A percentile compares a stretch with the other conserved stretches of the same genome.
These are phyloP conservation scores for Solen grandis DNA, from an alignment of 1,140 invertebrate species.

Conservation along the genomic window DNA sequence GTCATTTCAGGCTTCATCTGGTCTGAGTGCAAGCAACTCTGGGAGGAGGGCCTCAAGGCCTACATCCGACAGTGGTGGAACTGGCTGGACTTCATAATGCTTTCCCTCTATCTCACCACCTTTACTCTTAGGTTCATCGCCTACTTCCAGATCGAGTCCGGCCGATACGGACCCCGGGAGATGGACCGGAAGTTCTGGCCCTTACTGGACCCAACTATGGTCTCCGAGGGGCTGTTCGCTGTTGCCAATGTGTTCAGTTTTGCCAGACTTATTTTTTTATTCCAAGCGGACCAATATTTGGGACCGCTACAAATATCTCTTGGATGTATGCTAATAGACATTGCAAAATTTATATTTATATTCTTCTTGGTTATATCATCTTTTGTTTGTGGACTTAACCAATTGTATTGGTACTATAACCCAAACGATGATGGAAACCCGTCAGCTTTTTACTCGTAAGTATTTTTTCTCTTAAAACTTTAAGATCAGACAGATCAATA, in stretches of 20 bases:
- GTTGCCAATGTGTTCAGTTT: constrained; percentile 81
- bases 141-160: constrained; percentile 74
- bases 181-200: constrained; percentile 77
- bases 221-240: constrained; percentile 80
- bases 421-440: constrained; percentile 58
- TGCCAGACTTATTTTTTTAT: constrained; percentile 80
- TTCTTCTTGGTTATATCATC: constrained; percentile 82
- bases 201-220: constrained; percentile 76
- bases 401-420: constrained; percentile 81
- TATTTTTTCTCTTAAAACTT: constrained; percentile 29
- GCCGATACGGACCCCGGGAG: constrained; percentile 72
- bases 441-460: constrained; percentile 76
- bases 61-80: constrained; percentile 98
- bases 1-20: constrained; percentile 96
- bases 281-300: constrained; percentile 82
- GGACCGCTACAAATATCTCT: constrained; percentile 83
- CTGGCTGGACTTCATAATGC: constrained; percentile 95
- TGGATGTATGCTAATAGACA: constrained; percentile 83
- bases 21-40: constrained; percentile 92
- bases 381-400: constrained; percentile 83
- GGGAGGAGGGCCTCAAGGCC: constrained; percentile 92
- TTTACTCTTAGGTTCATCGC: constrained; percentile 80
- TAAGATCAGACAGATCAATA: too few relatives aligned
- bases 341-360: constrained; percentile 83
- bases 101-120: constrained; percentile 82